Evolutionary conservation across 2,888 invertebrate species (phyloP).

Genomic region (Harpagoxenus sublaevis): DNA sequence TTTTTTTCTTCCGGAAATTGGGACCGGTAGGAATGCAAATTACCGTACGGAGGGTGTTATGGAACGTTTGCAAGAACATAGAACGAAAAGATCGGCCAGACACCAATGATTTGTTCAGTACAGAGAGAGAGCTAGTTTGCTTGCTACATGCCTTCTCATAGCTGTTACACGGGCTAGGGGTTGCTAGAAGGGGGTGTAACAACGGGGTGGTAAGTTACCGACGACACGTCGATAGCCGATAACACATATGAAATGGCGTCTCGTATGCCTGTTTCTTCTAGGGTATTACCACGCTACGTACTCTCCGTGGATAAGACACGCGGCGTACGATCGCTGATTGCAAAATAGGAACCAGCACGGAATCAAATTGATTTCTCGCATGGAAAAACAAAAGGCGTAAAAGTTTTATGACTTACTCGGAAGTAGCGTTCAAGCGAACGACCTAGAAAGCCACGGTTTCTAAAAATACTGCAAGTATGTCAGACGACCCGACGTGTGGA

Average conservation of each 20-base stretch:
- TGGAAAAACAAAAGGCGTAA: slow-evolving; percentile 49
- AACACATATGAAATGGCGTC: slow-evolving; percentile 59
- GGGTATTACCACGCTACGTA: slow-evolving; percentile 41
- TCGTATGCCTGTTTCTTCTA: slow-evolving; percentile 47
- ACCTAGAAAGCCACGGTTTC: slow-evolving; percentile 56
- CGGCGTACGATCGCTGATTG: slow-evolving; percentile 53
- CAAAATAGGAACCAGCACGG: slow-evolving; percentile 46
- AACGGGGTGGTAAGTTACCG: slow-evolving; percentile 70
- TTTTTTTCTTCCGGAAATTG: background rate
- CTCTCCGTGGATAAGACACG: slow-evolving; percentile 64
- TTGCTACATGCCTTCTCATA: slow-evolving; percentile 61
- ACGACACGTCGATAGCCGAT: slow-evolving; percentile 68
- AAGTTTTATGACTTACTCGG: slow-evolving; percentile 48
- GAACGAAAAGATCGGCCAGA: slow-evolving; percentile 23
- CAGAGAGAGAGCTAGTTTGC: slow-evolving; percentile 46
- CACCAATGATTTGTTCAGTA: slow-evolving; percentile 28
- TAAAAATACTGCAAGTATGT: slow-evolving; percentile 56
- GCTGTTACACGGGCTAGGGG: slow-evolving; percentile 37
- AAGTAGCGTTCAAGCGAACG: slow-evolving; percentile 52
- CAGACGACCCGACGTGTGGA: slow-evolving; percentile 31
- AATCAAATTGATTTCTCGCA: slow-evolving; percentile 65
- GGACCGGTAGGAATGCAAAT: slow-evolving; percentile 34
- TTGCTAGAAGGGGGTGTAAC: slow-evolving; percentile 43
- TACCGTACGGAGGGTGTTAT: slow-evolving; percentile 25
- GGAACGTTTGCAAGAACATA: slow-evolving; percentile 39